A percentile compares a stretch with the other conserved stretches of the same genome.
Evolutionary conservation across 2,797 vertebrate species (phyloP).

Genomic region (Simalia tracyae): DNA sequence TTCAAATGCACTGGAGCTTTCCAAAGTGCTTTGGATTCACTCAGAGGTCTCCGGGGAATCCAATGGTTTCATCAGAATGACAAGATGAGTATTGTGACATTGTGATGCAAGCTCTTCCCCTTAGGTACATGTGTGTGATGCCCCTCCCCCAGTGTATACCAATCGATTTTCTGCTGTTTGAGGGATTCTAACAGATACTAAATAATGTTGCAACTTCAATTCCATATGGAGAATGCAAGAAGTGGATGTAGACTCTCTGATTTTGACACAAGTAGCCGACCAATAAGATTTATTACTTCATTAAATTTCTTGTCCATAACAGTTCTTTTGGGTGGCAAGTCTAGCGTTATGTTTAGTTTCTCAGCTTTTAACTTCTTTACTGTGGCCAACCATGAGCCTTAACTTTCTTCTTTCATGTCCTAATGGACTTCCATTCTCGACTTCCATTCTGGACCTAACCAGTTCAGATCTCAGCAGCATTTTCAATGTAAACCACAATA

Average conservation of each 20-base stretch:
- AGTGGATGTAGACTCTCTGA: background rate
- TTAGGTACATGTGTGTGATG: background rate
- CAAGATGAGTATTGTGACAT: background rate
- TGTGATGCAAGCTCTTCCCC: background rate
- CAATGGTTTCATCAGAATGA: background rate
- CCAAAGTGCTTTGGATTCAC: background rate
- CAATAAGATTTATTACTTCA: background rate
- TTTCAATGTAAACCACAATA: too few relatives aligned
- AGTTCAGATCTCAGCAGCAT: too few relatives aligned
- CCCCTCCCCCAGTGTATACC: background rate
- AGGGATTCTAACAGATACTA: background rate
- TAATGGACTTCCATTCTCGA: too few relatives aligned
- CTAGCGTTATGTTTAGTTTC: too few relatives aligned
- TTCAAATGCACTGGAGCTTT: background rate
- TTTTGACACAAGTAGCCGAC: background rate
- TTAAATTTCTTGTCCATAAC: background rate
- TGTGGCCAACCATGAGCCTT: too few relatives aligned
- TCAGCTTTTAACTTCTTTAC: too few relatives aligned
- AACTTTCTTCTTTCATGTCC: too few relatives aligned
- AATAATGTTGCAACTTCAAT: background rate
- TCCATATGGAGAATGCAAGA: background rate
- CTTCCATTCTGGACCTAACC: too few relatives aligned
- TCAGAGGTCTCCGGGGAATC: background rate
- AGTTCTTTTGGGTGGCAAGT: too few relatives aligned
- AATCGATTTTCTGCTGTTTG: background rate